Evolutionary conservation across 2,888 invertebrate species (phyloP), one percentile per base, ranked within the genome.

Genomic region (Anthoptus insignis): DNA sequence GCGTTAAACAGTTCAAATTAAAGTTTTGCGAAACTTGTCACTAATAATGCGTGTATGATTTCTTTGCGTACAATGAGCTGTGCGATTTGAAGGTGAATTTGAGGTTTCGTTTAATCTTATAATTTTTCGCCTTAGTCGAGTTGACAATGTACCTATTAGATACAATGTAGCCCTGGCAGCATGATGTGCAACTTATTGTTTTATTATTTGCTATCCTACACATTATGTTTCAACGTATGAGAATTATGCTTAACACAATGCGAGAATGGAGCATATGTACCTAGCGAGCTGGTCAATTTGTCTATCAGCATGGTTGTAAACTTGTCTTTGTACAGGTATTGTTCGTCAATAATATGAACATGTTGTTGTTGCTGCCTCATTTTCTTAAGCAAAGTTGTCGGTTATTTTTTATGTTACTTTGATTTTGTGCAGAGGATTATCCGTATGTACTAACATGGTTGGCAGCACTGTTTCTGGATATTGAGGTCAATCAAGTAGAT

Each of bases 151-250:
- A n/a, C n/a, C n/a, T n/a, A 45, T 32, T 61, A 49, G 49, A 21
- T 22, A 22, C 11, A 45, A 45, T 9, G 61, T 61, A 61, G 61
- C 45, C 32, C 29, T 52, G 59, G 24, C 11, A 29, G 61, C 61
- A 61, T 61, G 61, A 54, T 45, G 24, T 53, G 42, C 53, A 53
- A 53, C 45, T 32, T 45, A 19, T 52, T 61, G 42, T 61, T 14
- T 34, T 61, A 22, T 60, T 60, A 45, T 53, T 61, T 61, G 61
- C 61, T 61, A 13, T 53, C 22, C 21, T 60, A 59, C 60, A 52
- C 59, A n/a, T 53, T 32, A 4, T 32, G 21, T 53, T 29, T 53
- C 42, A 24, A 27, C 13, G 14, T 34, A 45, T 14, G n/a, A 27
- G 32, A 22, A 45, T 16, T 61, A 13, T 47, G 61, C 61, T 61